A percentile compares a stretch with the other conserved stretches of the same genome.
Evolutionary conservation across 2,797 vertebrate species (phyloP).

Genomic region (Crenichthys baileyi): DNA sequence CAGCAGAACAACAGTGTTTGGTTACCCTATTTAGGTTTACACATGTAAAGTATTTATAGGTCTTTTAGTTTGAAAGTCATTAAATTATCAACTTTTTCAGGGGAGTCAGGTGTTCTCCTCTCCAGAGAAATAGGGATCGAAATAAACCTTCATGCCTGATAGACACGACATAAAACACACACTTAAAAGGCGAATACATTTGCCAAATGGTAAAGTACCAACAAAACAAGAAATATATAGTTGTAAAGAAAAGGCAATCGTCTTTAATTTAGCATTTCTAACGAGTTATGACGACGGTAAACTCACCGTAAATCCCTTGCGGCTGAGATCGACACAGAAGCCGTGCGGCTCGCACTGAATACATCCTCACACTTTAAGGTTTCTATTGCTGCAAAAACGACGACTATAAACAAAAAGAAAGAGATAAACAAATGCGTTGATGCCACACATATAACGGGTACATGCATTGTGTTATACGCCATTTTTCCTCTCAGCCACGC

Average conservation of each 20-base stretch:
- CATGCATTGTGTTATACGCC: constrained; percentile 61
- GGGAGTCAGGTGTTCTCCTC: not conserved
- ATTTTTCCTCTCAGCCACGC: constrained; percentile 55
- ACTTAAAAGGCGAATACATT: not conserved
- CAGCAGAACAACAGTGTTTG: not conserved
- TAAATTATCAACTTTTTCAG: constrained; percentile 14
- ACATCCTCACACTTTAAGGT: constrained; percentile 41
- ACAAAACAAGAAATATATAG: not conserved
- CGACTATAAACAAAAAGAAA: constrained; percentile 13
- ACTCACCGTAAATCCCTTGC: constrained; percentile 78
- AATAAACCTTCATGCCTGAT: not conserved
- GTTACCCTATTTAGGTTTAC: accelerated
- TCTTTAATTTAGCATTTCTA: constrained; percentile 25
- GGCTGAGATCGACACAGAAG: constrained; percentile 43
- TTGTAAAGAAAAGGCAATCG: not conserved
- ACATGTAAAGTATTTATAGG: no score
- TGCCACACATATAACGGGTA: constrained; percentile 19
- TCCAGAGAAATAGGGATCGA: not conserved
- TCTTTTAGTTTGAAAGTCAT: not conserved
- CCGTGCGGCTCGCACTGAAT: constrained; percentile 71
- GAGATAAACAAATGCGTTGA: constrained; percentile 8
- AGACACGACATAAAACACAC: not conserved
- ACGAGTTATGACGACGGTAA: constrained; percentile 15
- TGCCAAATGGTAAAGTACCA: accelerated
- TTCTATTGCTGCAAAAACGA: constrained; percentile 35